These are phyloP conservation scores for Platypus cylindrus DNA, from an alignment of 2,888 invertebrate species.

Conservation along the genomic window DNA sequence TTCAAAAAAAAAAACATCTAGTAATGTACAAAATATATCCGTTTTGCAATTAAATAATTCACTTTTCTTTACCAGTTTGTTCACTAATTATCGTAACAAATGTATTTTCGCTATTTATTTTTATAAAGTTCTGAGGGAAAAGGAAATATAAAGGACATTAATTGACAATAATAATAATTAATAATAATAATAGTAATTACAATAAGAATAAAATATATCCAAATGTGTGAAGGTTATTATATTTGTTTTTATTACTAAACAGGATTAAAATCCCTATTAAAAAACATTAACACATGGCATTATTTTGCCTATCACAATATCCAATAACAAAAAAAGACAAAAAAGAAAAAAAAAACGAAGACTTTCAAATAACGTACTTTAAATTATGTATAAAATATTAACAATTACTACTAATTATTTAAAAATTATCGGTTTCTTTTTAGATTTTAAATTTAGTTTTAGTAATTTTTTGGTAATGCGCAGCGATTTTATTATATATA, in stretches of 20 bases:
- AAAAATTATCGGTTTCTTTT: constrained; percentile 6
- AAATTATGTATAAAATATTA: constrained; percentile 41
- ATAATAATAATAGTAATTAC: constrained; percentile 31
- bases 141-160: no score
- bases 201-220: no score
- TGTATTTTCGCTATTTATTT: constrained; percentile 25
- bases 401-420: constrained; percentile 39
- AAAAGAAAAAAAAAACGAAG: no score
- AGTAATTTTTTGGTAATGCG: constrained; percentile 35
- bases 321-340: no score
- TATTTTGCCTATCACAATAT: constrained; percentile 40
- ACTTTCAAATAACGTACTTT: constrained; percentile 36
- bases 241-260: no score
- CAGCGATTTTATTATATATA: no score
- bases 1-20: constrained; percentile 58
- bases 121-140: constrained; percentile 10
- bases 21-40: constrained; percentile 66
- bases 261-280: no score
- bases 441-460: no score
- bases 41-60: constrained; percentile 48
- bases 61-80: constrained; percentile 47
- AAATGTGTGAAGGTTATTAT: no score
- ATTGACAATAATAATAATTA: constrained; percentile 36
- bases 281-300: no score
- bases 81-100: constrained; percentile 31